Evolutionary conservation across 2,797 vertebrate genomes (phyloP).

Genomic region (Pipistrellus kuhlii): DNA sequence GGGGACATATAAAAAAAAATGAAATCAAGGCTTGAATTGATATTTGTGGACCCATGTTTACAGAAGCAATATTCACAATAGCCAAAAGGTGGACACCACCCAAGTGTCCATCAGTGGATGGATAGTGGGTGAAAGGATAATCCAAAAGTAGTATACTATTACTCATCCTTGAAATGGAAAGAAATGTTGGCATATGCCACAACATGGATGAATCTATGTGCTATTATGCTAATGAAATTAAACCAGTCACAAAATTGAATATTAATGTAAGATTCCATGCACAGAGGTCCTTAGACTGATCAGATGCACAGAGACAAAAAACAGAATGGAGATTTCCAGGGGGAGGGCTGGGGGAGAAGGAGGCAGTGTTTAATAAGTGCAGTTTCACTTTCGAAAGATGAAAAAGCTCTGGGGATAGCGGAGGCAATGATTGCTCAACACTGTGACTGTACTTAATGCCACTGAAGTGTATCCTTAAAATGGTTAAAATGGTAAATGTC

Average conservation of each 20-base stretch:
- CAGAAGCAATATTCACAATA: not conserved
- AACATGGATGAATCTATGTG: not conserved
- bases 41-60: not conserved
- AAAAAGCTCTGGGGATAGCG: not conserved
- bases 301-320: not conserved
- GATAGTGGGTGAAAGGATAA: not conserved
- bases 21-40: not conserved
- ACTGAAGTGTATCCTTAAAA: not conserved
- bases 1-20: not conserved
- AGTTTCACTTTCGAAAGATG: not conserved
- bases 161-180: not conserved
- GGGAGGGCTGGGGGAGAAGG: accelerated
- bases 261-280: not conserved
- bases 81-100: not conserved
- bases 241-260: not conserved
- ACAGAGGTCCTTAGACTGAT: not conserved
- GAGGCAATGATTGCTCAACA: not conserved
- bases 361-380: not conserved
- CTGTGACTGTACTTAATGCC: not conserved
- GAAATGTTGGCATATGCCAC: not conserved
- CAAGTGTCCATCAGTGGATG: not conserved
- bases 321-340: not conserved
- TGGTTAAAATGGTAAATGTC: not conserved
- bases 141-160: not conserved
- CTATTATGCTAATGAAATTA: not conserved